Evolutionary conservation across 2,113 vertebrate genomes (phyloP), one percentile per base, ranked within the genome.

Genomic region (Lepus europaeus): DNA sequence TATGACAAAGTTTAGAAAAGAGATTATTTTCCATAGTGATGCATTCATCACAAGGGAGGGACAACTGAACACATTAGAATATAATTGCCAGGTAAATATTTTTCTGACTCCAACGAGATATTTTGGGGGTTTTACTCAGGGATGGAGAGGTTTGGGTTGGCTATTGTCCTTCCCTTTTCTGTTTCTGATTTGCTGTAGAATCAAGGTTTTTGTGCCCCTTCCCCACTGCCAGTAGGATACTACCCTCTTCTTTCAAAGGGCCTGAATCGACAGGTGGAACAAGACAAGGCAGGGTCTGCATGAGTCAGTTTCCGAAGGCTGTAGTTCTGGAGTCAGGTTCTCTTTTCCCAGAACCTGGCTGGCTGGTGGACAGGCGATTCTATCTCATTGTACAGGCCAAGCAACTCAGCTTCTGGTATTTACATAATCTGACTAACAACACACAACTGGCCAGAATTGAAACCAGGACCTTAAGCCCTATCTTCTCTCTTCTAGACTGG

Each of bases 11-110:
- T 89, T 93, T 76, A 86, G 70, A 69, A 51, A 95, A 87, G 74
- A 95, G 81, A 93, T 94, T 87, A 91, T 81, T 97, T 88, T 87
- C 84, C 94, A 94, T 78, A 69, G 87, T 70, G 72, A 93, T n/a
- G 72, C 59, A 56, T 70, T 88, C 76, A 89, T 90, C 87, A 53
- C 72, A 91, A 93, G 92, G 94, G 83, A 94, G 78, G 85, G 80
- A 59, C 90, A 91, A 53, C 56, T 56, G 51, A 53, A 23, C 49
- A 66, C 6, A 13, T 83, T 74, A 19, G 51, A 56, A 70, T 14
- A 20, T 85, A 79, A 81, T 70, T 79, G 9, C 89, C 76, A 95
- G 79, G 83, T 96, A 94, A 91, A 85, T 93, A 88, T 91, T 95
- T 92, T 77, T 68, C 69, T 79, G 73, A 88, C 79, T 94, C 53